Evolutionary conservation across 2,113 vertebrate species (phyloP).

Genomic region (Puma concolor): DNA sequence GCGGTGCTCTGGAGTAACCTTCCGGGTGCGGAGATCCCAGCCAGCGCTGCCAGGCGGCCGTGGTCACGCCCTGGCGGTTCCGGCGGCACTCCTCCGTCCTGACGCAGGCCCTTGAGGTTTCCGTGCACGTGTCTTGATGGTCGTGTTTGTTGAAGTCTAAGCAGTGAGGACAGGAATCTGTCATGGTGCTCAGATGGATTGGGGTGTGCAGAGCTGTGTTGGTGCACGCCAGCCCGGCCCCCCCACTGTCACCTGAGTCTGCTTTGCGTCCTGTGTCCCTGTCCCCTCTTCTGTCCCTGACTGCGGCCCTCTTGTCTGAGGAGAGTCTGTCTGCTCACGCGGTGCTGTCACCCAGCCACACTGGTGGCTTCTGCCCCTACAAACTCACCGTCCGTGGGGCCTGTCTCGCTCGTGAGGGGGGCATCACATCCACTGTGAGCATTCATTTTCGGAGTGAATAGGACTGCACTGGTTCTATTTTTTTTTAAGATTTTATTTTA

Average conservation of each 20-base stretch:
- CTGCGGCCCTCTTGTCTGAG: neutral
- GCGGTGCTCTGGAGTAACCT: too few relatives aligned
- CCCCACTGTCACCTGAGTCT: neutral
- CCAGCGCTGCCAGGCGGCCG: too few relatives aligned
- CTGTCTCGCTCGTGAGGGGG: neutral
- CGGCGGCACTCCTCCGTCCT: neutral
- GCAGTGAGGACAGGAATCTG: neutral
- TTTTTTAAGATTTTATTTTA: too few relatives aligned
- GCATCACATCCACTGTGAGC: neutral
- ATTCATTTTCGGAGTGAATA: neutral
- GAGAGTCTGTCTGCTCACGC: neutral
- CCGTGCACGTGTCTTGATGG: fast-evolving
- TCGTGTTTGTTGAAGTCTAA: too few relatives aligned
- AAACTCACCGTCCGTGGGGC: too few relatives aligned
- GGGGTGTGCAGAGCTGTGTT: neutral
- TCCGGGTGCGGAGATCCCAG: neutral
- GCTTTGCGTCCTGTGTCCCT: neutral
- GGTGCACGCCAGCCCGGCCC: neutral
- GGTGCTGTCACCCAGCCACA: neutral
- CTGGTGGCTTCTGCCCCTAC: neutral
- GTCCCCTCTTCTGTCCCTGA: neutral
- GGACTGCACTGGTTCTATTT: fast-evolving
- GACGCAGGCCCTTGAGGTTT: neutral
- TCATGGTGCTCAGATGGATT: neutral
- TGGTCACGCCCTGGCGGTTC: too few relatives aligned